Evolutionary conservation across 2,888 invertebrate genomes (phyloP).

Genomic region (Carpatolechia fugitivella): DNA sequence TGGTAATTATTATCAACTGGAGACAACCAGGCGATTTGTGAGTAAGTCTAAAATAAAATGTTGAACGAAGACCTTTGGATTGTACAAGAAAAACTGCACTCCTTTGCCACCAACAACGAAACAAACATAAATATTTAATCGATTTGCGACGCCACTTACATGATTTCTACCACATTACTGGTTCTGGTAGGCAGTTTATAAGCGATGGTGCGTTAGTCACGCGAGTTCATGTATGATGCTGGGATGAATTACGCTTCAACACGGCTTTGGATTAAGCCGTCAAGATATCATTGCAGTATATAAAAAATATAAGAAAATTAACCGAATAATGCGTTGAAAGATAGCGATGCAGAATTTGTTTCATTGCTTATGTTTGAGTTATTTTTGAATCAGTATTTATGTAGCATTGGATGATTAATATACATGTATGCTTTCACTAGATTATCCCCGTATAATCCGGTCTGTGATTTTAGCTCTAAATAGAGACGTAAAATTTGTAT

Average conservation of each 20-base stretch:
- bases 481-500: no score
- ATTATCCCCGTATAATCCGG: no score
- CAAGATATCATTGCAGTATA: conserved; percentile 26
- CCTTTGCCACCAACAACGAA: not conserved
- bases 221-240: conserved; percentile 35
- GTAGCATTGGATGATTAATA: no score
- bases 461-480: no score
- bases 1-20: no score
- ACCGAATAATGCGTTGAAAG: not conserved
- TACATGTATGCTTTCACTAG: no score
- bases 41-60: no score
- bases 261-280: conserved; percentile 46
- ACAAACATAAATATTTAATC: conserved; percentile 10
- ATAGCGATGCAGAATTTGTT: not conserved
- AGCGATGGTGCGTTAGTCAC: conserved; percentile 34
- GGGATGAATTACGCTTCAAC: conserved; percentile 30
- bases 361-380: no score
- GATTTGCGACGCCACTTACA: conserved; percentile 19
- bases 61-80: no score
- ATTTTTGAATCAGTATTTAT: no score
- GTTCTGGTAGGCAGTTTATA: conserved; percentile 1
- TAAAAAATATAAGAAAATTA: not conserved
- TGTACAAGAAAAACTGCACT: conserved; percentile 52
- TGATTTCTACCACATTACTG: conserved; percentile 5
- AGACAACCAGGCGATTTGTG: no score